A percentile compares a stretch with the other conserved stretches of the same genome.
Evolutionary conservation across 2,113 vertebrate species (phyloP).

Genomic region (Gymnocephalus cernua): DNA sequence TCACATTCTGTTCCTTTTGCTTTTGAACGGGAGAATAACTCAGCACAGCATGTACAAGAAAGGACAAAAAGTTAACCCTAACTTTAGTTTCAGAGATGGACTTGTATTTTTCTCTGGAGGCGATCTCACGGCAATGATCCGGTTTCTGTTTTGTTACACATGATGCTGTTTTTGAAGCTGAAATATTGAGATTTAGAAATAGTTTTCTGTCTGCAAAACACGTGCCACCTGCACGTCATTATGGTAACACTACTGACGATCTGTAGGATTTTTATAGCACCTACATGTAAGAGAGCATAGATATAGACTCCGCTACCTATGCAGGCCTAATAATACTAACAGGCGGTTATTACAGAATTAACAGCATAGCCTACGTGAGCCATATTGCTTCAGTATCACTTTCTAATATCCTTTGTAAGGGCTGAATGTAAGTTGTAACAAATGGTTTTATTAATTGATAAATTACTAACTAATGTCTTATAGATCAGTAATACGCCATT

Average conservation of each 20-base stretch:
- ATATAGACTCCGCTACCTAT: background rate
- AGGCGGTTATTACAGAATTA: background rate
- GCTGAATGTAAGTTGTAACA: background rate
- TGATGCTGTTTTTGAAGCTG: background rate
- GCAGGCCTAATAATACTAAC: background rate
- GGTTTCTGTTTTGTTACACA: background rate
- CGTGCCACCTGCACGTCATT: background rate
- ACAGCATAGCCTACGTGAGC: background rate
- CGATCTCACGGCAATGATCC: background rate
- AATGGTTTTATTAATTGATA: background rate
- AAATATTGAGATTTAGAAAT: constrained; percentile 1
- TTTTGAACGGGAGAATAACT: constrained; percentile 2
- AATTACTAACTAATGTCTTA: background rate
- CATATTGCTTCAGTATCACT: background rate
- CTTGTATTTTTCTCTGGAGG: background rate
- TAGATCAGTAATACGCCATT: background rate
- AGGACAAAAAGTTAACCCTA: constrained; percentile 36
- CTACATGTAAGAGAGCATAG: background rate
- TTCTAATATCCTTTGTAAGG: background rate
- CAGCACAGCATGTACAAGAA: constrained; percentile 4
- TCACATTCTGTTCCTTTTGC: background rate
- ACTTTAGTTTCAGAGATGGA: constrained; percentile 38
- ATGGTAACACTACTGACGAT: background rate
- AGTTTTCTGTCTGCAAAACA: background rate
- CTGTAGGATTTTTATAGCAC: background rate